A percentile compares a stretch with the other conserved stretches of the same genome.
Evolutionary conservation across 1,140 invertebrate genomes (phyloP).

Genomic region (Chironomus tepperi): DNA sequence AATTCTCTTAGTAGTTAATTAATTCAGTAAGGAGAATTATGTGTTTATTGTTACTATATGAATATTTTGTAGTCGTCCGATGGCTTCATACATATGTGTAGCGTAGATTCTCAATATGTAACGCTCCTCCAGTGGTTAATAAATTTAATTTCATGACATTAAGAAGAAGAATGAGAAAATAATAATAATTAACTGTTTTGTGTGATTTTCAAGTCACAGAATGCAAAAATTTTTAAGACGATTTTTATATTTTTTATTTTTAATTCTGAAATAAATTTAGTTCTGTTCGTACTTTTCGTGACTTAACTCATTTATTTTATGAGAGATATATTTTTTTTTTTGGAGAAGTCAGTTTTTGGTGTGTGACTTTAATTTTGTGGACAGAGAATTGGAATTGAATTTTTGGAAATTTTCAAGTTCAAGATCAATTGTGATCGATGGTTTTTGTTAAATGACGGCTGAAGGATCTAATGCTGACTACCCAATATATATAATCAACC

Average conservation of each 20-base stretch:
- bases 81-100: not conserved
- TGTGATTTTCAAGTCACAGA: not conserved
- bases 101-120: not conserved
- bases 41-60: conserved; percentile 19
- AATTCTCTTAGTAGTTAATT: conserved; percentile 20
- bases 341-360: too few relatives aligned
- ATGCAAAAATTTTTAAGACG: not conserved
- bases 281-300: too few relatives aligned
- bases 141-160: conserved; percentile 3
- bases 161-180: not conserved
- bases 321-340: too few relatives aligned
- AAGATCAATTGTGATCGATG: too few relatives aligned
- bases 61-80: conserved; percentile 8
- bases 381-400: too few relatives aligned
- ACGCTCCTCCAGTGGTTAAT: conserved; percentile 5
- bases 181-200: not conserved
- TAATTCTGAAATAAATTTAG: too few relatives aligned
- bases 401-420: too few relatives aligned
- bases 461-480: too few relatives aligned
- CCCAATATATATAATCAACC: too few relatives aligned
- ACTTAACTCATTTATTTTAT: too few relatives aligned
- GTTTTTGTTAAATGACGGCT: too few relatives aligned
- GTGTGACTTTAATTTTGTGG: too few relatives aligned
- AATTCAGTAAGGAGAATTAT: conserved; percentile 22
- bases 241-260: not conserved